phyloP scores from a whole-genome alignment of 2,888 invertebrate genomes.

The Fabriciana adippe region DNA sequence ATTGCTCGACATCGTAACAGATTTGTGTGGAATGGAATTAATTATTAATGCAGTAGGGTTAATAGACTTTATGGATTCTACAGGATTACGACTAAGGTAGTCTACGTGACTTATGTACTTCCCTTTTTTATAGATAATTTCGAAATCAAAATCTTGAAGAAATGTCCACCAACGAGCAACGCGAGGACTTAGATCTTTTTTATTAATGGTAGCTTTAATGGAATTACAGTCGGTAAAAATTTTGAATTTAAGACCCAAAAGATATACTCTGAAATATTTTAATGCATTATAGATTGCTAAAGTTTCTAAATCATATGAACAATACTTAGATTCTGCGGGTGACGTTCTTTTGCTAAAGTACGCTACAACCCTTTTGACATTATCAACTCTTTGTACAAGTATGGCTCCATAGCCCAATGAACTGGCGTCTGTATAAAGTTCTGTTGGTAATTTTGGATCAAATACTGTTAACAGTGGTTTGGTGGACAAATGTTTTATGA shows the following conservation, averaged over 20 bases:
- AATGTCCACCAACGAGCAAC: conserved; percentile 46
- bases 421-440: conserved; percentile 44
- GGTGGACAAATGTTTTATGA: conserved; percentile 38
- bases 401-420: conserved; percentile 39
- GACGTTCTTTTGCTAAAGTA: conserved; percentile 42
- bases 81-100: conserved; percentile 41
- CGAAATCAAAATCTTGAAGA: conserved; percentile 44
- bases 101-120: conserved; percentile 41
- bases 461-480: conserved; percentile 39
- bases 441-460: conserved; percentile 38
- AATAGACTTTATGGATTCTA: neutral
- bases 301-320: conserved; percentile 45
- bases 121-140: conserved; percentile 43
- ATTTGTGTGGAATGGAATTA: too few relatives aligned
- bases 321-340: conserved; percentile 41
- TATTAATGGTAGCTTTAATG: conserved; percentile 40
- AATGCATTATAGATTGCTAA: conserved; percentile 42
- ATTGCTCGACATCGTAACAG: neutral
- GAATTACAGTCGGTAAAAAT: conserved; percentile 46
- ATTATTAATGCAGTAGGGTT: too few relatives aligned
- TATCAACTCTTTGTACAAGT: conserved; percentile 38
- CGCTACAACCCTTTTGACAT: conserved; percentile 20
- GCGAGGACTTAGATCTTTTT: conserved; percentile 43
- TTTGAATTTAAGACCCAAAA: conserved; percentile 40
- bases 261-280: conserved; percentile 43